phyloP scores from a whole-genome alignment of 1,140 invertebrate species.

The Chelonus insularis region DNA sequence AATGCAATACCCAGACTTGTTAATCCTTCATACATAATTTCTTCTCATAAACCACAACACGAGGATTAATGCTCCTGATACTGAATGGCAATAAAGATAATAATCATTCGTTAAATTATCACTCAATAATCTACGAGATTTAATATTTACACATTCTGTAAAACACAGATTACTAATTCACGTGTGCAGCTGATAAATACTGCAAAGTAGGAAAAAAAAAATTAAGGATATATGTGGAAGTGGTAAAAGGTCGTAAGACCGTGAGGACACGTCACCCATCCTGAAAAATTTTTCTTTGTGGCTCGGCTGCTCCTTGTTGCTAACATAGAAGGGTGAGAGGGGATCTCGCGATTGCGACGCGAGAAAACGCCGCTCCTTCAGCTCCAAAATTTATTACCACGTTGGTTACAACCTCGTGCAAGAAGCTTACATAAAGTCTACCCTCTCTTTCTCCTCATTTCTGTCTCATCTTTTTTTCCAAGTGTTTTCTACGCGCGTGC shows the following conservation, averaged over 20 bases:
- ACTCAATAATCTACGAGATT: background rate
- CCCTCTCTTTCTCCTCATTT: background rate
- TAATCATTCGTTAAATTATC: constrained; percentile 10
- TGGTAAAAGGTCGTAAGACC: constrained; percentile 12
- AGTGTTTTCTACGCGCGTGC: background rate
- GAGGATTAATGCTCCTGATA: constrained; percentile 9
- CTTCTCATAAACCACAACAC: background rate
- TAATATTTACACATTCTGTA: background rate
- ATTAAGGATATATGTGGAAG: too few species aligned
- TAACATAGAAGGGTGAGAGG: background rate
- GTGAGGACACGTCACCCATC: constrained; percentile 9
- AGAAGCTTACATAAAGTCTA: constrained; percentile 22
- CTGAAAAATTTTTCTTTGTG: background rate
- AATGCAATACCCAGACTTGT: background rate
- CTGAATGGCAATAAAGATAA: constrained; percentile 7
- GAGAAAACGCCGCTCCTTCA: constrained; percentile 17
- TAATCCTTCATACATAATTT: background rate
- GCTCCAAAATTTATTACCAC: constrained; percentile 19
- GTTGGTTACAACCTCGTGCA: constrained; percentile 3
- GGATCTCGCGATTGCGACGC: background rate
- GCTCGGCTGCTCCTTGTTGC: background rate
- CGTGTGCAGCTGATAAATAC: background rate
- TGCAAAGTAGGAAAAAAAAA: too few species aligned
- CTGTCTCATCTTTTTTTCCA: background rate
- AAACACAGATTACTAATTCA: background rate